Evolutionary conservation across 2,797 vertebrate species (phyloP), one percentile per base, ranked within the genome.

Genomic region (Syngnathus acus): DNA sequence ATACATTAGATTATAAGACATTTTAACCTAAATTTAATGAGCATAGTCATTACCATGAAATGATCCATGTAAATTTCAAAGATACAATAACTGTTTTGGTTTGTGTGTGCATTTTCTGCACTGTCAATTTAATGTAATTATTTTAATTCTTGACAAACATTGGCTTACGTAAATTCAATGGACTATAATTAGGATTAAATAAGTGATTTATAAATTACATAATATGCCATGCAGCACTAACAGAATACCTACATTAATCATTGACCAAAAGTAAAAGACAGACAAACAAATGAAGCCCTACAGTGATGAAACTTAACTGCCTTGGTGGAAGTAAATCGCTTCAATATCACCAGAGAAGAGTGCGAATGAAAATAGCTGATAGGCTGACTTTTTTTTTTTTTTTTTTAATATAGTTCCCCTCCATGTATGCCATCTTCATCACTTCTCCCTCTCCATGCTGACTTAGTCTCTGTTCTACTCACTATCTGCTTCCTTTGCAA

Each of bases 351-450:
- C 48, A 9, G 9, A 23, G 21, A 26, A 7, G 13, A 70, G 64
- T 72, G 64, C 69, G 69, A 75, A 79, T 67, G 65, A 68, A 84
- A 79, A 82, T 59, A 72, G 76, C 73, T 80, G 74, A 82, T 70
- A 32, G 32, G 32, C 68, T 54, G 62, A 65, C 55, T 50, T 45
- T 62, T 43, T 45, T 14, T 23, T 62, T 62, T 14, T 14, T 21
- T 23, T 40, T 60, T 40, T 43, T 62, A 23, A 43, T 1, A 17
- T 26, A 62, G 21, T 62, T 17, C 42, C 60, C 14, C 13, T 62
- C 40, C 60, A 42, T n/a, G 23, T 26, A 23, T 32, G 53, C 23
- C 53, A 32, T 57, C 26, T 57, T 57, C 37, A 37, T 57, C 32
- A 37, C 55, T 57, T 57, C n/a, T 23, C n/a, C 21, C 60, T 13